Base-by-base conservation (phyloP, 2,113 vertebrate species). In the Brienomyrus longianalis region DNA sequence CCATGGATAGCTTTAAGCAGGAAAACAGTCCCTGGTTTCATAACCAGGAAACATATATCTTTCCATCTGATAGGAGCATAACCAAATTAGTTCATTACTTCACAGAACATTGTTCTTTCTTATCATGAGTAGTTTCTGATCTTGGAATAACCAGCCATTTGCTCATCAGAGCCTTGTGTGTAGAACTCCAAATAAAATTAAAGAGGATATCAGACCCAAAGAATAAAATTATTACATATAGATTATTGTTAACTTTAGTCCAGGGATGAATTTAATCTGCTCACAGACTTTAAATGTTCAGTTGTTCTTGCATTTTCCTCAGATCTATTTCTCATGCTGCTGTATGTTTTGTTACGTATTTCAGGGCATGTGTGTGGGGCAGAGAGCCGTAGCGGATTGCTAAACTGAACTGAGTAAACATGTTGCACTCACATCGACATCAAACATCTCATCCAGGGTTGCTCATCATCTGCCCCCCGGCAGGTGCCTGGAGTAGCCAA, bases 61-160 rank as follows among this genome's bases (percentile, higher is more conserved):
- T 11, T 52, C 59, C 13, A 13, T 89, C 27, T 62, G 54, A 89
- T 15, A 86, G 21, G 45, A 31, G 86, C 52, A n/a, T 83, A 56
- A 89, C 21, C 39, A 1, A 66, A 89, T 89, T 86, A 66, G 35
- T n/a, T 43, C 17, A 35, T 85, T 89, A 86, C 15, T 66, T 59
- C 45, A 13, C 19, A 8, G 52, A 47, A 9, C 52, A 66, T 85
- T 80, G 74, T 80, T 80, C 74, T 43, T 80, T 39, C 35, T 17
- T 80, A 43, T 19, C 31, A 17, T 80, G 17, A 15, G 15, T 80
- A 80, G 17, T 15, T 80, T 43, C 43, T 43, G 74, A 39, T 39
- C 15, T 11, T 66, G 62, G 62, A 66, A 66, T 66, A 66, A 31
- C 62, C 62, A 70, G 9, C 62, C 62, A 66, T n/a, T 66, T n/a